Evolutionary conservation across 2,888 invertebrate species (phyloP).

Genomic region (Hartigia nigra): DNA sequence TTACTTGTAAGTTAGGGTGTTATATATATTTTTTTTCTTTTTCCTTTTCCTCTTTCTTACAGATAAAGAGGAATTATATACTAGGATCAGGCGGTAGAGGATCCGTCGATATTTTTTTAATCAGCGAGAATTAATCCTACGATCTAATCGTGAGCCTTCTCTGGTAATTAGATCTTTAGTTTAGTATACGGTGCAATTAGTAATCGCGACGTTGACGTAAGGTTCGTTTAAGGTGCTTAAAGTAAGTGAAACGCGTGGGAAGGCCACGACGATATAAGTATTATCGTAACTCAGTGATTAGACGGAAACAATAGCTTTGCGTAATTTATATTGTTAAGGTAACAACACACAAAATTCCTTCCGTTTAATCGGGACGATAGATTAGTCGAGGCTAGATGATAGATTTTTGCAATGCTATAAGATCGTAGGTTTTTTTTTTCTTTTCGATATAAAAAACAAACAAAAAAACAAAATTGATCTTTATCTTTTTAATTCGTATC

Average conservation of each 20-base stretch:
- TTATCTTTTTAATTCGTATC: not conserved
- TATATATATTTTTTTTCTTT: no score
- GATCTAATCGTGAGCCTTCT: not conserved
- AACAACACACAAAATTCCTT: not conserved
- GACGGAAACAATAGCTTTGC: not conserved
- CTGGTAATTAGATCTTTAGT: not conserved
- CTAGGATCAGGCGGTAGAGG: not conserved
- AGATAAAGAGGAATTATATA: not conserved
- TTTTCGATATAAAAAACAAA: no score
- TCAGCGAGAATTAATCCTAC: not conserved
- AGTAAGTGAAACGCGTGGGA: not conserved
- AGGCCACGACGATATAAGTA: not conserved
- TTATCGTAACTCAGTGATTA: not conserved
- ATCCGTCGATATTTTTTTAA: not conserved
- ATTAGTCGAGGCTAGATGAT: not conserved
- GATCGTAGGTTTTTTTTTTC: not conserved
- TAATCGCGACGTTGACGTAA: not conserved
- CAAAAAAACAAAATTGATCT: no score
- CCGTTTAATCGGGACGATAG: not conserved
- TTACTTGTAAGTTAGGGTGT: not conserved
- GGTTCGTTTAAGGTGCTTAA: not conserved
- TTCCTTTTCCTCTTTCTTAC: not conserved
- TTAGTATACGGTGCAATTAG: not conserved
- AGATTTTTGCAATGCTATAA: not conserved
- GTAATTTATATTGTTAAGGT: not conserved